Conservation (phyloP, 1,140 invertebrate species). For the Leptopilina clavipes region DNA sequence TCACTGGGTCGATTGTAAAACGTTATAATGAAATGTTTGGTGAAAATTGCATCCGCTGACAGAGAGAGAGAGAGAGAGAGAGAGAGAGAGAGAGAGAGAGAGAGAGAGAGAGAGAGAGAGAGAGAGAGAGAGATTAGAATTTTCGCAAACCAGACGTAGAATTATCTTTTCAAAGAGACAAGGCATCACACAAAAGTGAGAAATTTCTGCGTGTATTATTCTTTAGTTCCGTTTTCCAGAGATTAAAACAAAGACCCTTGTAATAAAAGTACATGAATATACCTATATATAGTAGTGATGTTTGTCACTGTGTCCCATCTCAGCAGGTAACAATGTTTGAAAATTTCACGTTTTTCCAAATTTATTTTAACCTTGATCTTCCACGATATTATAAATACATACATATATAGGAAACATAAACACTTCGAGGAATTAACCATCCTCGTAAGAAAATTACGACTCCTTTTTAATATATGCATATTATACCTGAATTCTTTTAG, state of each 20-base stretch:
- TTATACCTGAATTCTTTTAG: constrained; percentile 4
- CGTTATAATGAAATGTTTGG: neutral
- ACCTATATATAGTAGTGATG: too few species aligned
- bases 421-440: neutral
- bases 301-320: neutral
- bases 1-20: neutral
- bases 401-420: neutral
- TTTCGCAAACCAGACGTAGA: neutral
- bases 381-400: neutral
- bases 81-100: too few species aligned
- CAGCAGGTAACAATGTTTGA: neutral
- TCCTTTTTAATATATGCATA: neutral
- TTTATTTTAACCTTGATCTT: neutral
- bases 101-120: too few species aligned
- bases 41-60: neutral
- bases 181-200: constrained; percentile 18
- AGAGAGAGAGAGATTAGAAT: neutral
- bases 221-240: neutral
- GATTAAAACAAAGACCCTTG: constrained; percentile 11
- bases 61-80: too few species aligned
- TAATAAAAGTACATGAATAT: neutral
- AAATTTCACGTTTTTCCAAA: neutral
- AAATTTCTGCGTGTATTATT: constrained; percentile 13
- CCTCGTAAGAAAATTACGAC: neutral
- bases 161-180: neutral